Percentiles rank a stretch among this genome's conserved stretches.
phyloP scores from a whole-genome alignment of 1,140 invertebrate genomes.

The Ceratina japonica region DNA sequence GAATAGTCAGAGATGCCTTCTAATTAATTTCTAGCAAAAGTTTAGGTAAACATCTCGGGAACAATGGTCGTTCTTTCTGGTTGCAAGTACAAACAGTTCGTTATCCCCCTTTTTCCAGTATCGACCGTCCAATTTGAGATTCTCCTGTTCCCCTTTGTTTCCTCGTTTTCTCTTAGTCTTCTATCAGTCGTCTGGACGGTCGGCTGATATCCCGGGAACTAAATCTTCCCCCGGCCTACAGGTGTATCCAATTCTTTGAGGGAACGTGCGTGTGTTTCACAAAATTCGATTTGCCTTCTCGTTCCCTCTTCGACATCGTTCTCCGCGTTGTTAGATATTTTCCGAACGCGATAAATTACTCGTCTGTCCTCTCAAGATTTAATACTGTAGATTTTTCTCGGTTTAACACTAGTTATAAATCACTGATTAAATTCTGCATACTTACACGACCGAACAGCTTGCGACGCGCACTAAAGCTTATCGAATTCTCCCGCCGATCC shows the following conservation, averaged over 20 bases:
- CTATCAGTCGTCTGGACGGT: slow-evolving; percentile 44
- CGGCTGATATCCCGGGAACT: slow-evolving; percentile 45
- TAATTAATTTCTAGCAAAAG: neutral
- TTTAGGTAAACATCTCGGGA: neutral
- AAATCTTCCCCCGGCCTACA: slow-evolving; percentile 57
- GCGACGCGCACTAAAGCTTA: no score
- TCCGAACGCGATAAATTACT: neutral
- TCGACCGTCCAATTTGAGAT: slow-evolving; percentile 20
- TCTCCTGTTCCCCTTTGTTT: slow-evolving; percentile 22
- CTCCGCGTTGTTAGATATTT: slow-evolving; percentile 6
- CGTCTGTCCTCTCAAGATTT: no score
- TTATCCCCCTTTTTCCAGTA: slow-evolving; percentile 12
- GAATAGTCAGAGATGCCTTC: no score
- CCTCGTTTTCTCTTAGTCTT: slow-evolving; percentile 24
- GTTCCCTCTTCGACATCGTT: slow-evolving; percentile 45
- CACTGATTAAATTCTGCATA: no score
- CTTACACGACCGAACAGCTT: no score
- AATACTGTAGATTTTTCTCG: neutral
- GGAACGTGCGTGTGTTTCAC: slow-evolving; percentile 58
- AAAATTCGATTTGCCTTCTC: slow-evolving; percentile 68
- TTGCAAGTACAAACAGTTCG: slow-evolving; percentile 26
- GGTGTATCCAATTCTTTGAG: slow-evolving; percentile 37
- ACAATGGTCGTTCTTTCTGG: neutral
- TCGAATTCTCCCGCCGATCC: no score
- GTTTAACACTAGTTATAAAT: neutral